Evolutionary conservation across 1,140 invertebrate genomes (phyloP).

Genomic region (Eumaeus atala): DNA sequence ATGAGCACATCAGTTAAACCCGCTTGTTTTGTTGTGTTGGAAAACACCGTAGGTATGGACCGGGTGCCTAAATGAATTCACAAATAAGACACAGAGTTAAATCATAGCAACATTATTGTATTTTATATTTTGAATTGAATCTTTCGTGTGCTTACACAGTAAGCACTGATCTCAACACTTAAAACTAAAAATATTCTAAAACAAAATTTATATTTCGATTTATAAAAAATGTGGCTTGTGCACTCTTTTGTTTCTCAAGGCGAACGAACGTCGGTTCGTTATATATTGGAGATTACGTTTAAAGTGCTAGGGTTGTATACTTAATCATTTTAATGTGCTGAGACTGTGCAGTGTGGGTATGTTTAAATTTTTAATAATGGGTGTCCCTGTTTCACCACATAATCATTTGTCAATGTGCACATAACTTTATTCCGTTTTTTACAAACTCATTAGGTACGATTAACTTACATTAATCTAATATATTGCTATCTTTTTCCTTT

Average conservation of each 20-base stretch:
- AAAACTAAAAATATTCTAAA: slow-evolving; percentile 76
- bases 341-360: slow-evolving; percentile 59
- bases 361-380: slow-evolving; percentile 53
- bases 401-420: slow-evolving; percentile 59
- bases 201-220: slow-evolving; percentile 58
- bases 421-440: slow-evolving; percentile 58
- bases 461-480: slow-evolving; percentile 70
- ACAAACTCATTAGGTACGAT: slow-evolving; percentile 69
- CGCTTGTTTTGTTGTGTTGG: too few relatives aligned
- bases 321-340: slow-evolving; percentile 62
- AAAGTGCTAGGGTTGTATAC: slow-evolving; percentile 59
- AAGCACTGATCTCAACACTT: slow-evolving; percentile 79
- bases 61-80: too few relatives aligned
- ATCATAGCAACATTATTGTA: slow-evolving; percentile 80
- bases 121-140: slow-evolving; percentile 73
- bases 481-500: slow-evolving; percentile 73
- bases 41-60: too few relatives aligned
- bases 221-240: slow-evolving; percentile 62
- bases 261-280: slow-evolving; percentile 47
- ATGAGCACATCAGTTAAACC: too few relatives aligned
- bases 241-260: slow-evolving; percentile 53
- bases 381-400: slow-evolving; percentile 54
- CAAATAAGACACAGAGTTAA: slow-evolving; percentile 42
- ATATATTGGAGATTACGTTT: slow-evolving; percentile 45
- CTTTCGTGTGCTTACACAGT: slow-evolving; percentile 79